phyloP scores from a whole-genome alignment of 2,797 vertebrate species.

The Gallinago nigripennis region DNA sequence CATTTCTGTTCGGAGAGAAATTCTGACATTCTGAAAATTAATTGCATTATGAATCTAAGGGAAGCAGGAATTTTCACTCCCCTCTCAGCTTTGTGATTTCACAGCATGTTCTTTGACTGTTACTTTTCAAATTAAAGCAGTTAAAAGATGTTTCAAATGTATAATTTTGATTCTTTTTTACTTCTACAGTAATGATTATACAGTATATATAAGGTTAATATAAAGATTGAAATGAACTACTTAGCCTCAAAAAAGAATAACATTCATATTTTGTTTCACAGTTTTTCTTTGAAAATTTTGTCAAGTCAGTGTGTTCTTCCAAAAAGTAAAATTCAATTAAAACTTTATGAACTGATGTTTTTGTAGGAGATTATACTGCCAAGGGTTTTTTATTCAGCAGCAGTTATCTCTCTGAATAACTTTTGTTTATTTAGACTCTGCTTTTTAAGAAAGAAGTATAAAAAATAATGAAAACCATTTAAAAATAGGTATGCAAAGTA shows the following conservation, averaged over 20 bases:
- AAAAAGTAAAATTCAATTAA: neutral
- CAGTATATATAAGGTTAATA: neutral
- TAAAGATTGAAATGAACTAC: neutral
- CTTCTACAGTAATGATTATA: neutral
- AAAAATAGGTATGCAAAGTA: neutral
- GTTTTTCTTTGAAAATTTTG: neutral
- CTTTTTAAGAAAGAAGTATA: neutral
- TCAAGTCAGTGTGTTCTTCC: neutral
- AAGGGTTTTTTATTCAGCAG: neutral
- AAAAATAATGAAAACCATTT: neutral
- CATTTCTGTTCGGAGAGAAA: conserved; percentile 13
- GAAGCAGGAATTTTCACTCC: neutral
- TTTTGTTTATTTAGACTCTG: neutral
- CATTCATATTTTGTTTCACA: neutral
- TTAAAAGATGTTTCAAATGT: neutral
- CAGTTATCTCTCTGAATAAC: neutral
- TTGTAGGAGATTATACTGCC: neutral
- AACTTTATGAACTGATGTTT: neutral
- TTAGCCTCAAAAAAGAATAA: neutral
- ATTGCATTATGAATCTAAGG: neutral
- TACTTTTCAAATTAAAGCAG: neutral
- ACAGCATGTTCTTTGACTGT: neutral
- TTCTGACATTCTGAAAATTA: conserved; percentile 14
- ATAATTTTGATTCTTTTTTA: neutral
- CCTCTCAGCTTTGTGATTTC: neutral